Percentiles rank a stretch among this genome's conserved stretches.
Evolutionary conservation across 2,888 invertebrate species (phyloP).

Genomic region (Noctua fimbriata): DNA sequence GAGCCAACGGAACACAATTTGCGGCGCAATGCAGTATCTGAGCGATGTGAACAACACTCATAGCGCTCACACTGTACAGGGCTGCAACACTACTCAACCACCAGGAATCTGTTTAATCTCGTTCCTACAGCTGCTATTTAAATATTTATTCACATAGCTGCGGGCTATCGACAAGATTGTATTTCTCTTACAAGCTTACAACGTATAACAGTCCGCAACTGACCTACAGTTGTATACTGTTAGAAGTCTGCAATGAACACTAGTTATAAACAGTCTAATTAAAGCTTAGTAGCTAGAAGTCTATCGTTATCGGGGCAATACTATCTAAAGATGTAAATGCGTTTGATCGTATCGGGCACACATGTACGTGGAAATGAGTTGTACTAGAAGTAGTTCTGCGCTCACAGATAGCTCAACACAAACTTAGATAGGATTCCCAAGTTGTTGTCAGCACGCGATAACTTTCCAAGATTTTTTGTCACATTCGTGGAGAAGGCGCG

Average conservation of each 20-base stretch:
- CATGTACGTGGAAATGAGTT: not conserved
- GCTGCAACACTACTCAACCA: not conserved
- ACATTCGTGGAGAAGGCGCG: not conserved
- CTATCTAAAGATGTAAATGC: constrained; percentile 1
- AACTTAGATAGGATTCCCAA: constrained; percentile 39
- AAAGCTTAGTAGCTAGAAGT: not conserved
- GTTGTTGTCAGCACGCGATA: not conserved
- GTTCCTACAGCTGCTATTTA: not conserved
- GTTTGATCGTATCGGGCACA: not conserved
- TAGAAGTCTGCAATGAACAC: not conserved
- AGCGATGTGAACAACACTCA: constrained; percentile 12
- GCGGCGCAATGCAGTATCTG: constrained; percentile 33
- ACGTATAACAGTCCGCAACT: not conserved
- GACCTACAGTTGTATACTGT: not conserved
- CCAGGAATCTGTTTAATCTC: not conserved
- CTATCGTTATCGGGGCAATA: not conserved
- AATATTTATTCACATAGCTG: not conserved
- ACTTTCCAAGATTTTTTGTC: constrained; percentile 2
- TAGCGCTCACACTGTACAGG: not conserved
- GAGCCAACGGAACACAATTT: constrained; percentile 12
- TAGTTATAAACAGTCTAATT: not conserved
- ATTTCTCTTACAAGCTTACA: not conserved
- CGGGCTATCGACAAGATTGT: not conserved
- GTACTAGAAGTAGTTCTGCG: constrained; percentile 3
- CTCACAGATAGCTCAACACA: constrained; percentile 2